A percentile compares a stretch with the other conserved stretches of the same genome.
Evolutionary conservation across 2,797 vertebrate species (phyloP).

Genomic region (Chelidonichthys spinosus): DNA sequence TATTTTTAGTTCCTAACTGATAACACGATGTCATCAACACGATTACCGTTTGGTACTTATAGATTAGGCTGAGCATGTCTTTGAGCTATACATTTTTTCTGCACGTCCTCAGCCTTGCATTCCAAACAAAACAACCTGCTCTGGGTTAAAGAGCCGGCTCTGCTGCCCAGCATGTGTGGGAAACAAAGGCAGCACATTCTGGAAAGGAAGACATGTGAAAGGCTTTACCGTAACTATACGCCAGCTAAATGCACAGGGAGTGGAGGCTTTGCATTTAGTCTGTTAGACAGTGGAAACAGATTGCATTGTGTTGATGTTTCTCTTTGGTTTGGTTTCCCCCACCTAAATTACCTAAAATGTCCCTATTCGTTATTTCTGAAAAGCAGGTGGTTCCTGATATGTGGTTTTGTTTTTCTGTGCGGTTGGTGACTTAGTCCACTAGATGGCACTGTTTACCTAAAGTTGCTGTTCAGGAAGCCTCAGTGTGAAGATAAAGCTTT

Average conservation of each 20-base stretch:
- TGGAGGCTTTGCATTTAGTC: slow-evolving; percentile 28
- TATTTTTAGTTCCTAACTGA: slow-evolving; percentile 8
- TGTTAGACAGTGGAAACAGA: slow-evolving; percentile 12
- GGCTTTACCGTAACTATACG: slow-evolving; percentile 27
- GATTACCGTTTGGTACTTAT: slow-evolving; percentile 29
- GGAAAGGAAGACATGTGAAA: slow-evolving; percentile 42
- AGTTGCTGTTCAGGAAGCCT: background rate
- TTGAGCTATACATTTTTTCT: slow-evolving; percentile 20
- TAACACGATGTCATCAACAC: slow-evolving; percentile 20
- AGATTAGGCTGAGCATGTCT: slow-evolving; percentile 53
- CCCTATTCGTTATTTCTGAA: background rate
- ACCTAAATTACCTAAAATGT: background rate
- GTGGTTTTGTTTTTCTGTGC: slow-evolving; percentile 3
- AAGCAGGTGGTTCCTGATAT: background rate
- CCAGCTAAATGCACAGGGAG: slow-evolving; percentile 37
- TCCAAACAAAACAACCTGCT: slow-evolving; percentile 12
- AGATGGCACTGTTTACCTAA: slow-evolving; percentile 60
- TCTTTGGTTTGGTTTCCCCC: background rate
- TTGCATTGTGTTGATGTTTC: slow-evolving; percentile 23
- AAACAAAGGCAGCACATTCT: slow-evolving; percentile 41
- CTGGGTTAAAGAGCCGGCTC: slow-evolving; percentile 1
- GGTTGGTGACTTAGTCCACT: slow-evolving; percentile 42
- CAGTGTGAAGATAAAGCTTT: background rate
- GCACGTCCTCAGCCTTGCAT: slow-evolving; percentile 5
- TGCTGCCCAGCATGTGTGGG: slow-evolving; percentile 5